These are phyloP conservation scores for Ypsolopha scabrella DNA, from an alignment of 2,888 invertebrate species.

Conservation along the genomic window DNA sequence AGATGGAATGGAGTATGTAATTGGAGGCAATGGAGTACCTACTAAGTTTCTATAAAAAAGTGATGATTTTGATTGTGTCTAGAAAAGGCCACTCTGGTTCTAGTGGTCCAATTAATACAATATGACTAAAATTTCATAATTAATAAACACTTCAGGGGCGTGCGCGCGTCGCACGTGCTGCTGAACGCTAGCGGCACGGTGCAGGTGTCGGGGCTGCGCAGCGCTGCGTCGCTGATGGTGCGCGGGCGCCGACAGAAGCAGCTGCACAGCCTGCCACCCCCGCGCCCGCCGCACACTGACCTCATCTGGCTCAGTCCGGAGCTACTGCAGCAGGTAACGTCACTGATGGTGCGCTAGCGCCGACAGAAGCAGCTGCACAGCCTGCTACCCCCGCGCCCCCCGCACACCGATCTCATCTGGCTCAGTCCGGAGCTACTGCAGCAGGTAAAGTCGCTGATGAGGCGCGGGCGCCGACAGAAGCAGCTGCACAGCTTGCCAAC, in stretches of 20 bases:
- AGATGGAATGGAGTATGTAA: too few relatives aligned
- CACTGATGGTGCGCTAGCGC: constrained; percentile 78
- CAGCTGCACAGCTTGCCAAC: constrained; percentile 82
- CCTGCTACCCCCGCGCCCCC: constrained; percentile 77
- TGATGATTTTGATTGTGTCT: too few relatives aligned
- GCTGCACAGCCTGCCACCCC: constrained; percentile 82
- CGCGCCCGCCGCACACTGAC: constrained; percentile 73
- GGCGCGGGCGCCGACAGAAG: constrained; percentile 77
- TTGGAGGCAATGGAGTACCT: too few relatives aligned
- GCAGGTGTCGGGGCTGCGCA: constrained; percentile 82
- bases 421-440: constrained; percentile 91
- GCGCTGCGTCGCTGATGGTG: constrained; percentile 79
- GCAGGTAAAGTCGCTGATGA: constrained; percentile 78
- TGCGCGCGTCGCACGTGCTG: constrained; percentile 87
- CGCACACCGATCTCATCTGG: constrained; percentile 84
- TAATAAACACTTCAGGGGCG: constrained; percentile 67
- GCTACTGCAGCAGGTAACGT: constrained; percentile 81
- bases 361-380: constrained; percentile 78
- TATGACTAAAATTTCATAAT: background rate
- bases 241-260: constrained; percentile 77
- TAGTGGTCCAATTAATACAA: background rate
- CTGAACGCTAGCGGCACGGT: constrained; percentile 79
- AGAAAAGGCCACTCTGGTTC: too few relatives aligned
- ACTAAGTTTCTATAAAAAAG: too few relatives aligned
- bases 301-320: constrained; percentile 95